A percentile compares a stretch with the other conserved stretches of the same genome.
Evolutionary conservation across 2,797 vertebrate species (phyloP).

Genomic region (Xenopus petersii): DNA sequence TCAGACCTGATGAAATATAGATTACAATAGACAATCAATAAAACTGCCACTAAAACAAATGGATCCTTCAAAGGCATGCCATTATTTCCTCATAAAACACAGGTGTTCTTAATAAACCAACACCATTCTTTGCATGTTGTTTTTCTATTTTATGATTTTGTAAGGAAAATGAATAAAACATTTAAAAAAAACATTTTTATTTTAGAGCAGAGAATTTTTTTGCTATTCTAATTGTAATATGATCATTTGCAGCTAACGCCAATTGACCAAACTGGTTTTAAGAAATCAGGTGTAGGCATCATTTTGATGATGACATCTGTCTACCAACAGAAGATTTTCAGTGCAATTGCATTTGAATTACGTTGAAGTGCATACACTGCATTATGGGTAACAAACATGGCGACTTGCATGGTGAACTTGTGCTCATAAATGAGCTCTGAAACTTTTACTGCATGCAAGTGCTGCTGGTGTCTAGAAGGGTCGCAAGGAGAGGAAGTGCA

Average conservation of each 20-base stretch:
- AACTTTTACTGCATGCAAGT: too few relatives aligned
- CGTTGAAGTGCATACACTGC: too few relatives aligned
- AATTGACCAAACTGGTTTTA: too few relatives aligned
- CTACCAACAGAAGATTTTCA: too few relatives aligned
- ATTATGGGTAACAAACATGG: too few relatives aligned
- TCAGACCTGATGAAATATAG: constrained; percentile 48
- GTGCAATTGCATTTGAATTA: too few relatives aligned
- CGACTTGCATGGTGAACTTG: too few relatives aligned
- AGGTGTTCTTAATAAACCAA: constrained; percentile 46
- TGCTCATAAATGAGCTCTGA: too few relatives aligned
- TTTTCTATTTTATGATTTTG: constrained; percentile 38
- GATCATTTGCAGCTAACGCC: background rate
- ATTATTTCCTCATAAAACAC: constrained; percentile 49
- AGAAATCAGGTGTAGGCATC: too few relatives aligned
- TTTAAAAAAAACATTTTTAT: constrained; percentile 4
- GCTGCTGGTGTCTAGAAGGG: too few relatives aligned
- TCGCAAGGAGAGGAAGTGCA: too few relatives aligned
- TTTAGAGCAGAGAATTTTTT: constrained; percentile 7
- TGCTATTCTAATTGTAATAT: background rate
- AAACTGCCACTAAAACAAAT: constrained; percentile 47
- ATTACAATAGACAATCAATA: constrained; percentile 47
- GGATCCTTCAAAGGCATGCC: constrained; percentile 40
- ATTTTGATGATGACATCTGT: too few relatives aligned
- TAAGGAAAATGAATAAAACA: constrained; percentile 37
- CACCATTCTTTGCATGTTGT: constrained; percentile 15